Percentiles rank a stretch among this genome's conserved stretches.
These are phyloP conservation scores for Actinia tenebrosa DNA, from an alignment of 64 coral and sea anemone genomes.

Conservation along the genomic window DNA sequence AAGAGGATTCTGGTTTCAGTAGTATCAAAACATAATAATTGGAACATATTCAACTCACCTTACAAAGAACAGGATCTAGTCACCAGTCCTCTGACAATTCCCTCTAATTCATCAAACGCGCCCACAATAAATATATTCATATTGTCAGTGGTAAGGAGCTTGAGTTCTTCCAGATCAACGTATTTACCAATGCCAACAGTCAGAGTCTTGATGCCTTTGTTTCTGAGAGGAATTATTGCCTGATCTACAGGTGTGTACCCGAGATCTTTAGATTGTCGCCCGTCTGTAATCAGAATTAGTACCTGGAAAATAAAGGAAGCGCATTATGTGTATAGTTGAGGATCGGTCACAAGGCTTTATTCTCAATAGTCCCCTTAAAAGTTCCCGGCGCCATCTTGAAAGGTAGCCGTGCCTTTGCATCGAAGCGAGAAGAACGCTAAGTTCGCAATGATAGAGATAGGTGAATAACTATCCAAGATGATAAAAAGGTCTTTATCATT, in stretches of 20 bases:
- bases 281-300: slow-evolving; percentile 77
- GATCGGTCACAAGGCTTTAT: no score
- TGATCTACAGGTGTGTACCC: slow-evolving; percentile 26
- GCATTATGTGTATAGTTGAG: background rate
- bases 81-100: slow-evolving; percentile 60
- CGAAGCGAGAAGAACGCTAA: no score
- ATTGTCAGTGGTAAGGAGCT: slow-evolving; percentile 48
- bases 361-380: no score
- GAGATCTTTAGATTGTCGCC: slow-evolving; percentile 62
- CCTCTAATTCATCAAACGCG: slow-evolving; percentile 56
- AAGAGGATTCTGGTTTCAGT: no score
- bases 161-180: slow-evolving; percentile 56
- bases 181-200: slow-evolving; percentile 67
- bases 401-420: no score
- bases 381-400: no score
- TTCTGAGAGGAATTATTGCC: slow-evolving; percentile 54
- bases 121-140: slow-evolving; percentile 53
- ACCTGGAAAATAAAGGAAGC: slow-evolving; percentile 37
- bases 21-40: no score
- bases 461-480: no score
- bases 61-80: slow-evolving; percentile 53
- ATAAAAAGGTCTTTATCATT: no score
- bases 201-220: slow-evolving; percentile 53
- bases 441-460: no score
- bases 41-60: slow-evolving; percentile 29